phyloP scores from a whole-genome alignment of 2,797 vertebrate species.

The Falco novaeseelandiae region DNA sequence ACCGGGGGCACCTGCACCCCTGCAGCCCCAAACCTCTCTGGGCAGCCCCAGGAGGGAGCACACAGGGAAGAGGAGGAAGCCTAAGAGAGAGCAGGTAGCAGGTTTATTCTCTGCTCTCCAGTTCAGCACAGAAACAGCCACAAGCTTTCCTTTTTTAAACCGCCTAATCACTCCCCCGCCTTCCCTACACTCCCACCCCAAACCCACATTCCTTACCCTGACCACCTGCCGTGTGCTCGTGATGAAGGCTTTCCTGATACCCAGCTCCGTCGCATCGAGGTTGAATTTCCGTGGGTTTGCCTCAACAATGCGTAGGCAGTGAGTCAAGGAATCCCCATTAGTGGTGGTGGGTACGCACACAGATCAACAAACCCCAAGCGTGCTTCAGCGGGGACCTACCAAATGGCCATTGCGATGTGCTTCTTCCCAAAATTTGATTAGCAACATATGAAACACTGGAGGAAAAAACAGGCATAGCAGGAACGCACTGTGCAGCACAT shows the following conservation, averaged over 20 bases:
- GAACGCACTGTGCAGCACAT: rapidly evolving
- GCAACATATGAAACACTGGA: background rate
- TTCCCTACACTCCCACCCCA: background rate
- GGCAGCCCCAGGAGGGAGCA: background rate
- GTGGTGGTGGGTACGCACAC: rapidly evolving
- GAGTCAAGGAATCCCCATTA: constrained; percentile 67
- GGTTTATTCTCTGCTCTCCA: background rate
- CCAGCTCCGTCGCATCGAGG: constrained; percentile 88
- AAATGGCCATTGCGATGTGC: background rate
- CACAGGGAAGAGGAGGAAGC: background rate
- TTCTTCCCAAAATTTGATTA: background rate
- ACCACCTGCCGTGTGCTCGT: constrained; percentile 89
- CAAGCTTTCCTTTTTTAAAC: background rate
- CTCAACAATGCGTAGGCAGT: constrained; percentile 87
- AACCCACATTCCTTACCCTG: constrained; percentile 80
- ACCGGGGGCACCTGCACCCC: background rate
- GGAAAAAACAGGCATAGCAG: background rate
- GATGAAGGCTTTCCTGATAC: constrained; percentile 94
- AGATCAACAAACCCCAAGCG: rapidly evolving
- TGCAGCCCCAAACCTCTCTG: background rate
- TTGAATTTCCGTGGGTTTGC: constrained; percentile 98
- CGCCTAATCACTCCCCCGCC: background rate
- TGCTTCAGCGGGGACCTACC: background rate
- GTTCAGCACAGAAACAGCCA: background rate
- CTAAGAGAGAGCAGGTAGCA: background rate